Evolutionary conservation across 2,113 vertebrate species (phyloP), one percentile per base, ranked within the genome.

Genomic region (Leucosticte australis): DNA sequence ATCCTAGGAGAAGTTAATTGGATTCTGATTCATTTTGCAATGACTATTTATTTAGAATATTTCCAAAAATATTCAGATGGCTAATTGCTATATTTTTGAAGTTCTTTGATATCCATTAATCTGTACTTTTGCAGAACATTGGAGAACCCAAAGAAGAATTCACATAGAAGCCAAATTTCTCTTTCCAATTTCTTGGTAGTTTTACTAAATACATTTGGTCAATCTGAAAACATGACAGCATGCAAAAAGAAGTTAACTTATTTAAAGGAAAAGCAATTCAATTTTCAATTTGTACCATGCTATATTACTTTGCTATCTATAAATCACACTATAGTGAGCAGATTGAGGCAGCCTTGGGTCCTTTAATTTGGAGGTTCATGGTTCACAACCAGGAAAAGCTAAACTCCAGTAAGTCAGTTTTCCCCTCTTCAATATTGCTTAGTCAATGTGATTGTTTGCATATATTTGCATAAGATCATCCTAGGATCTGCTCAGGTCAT

Each of bases 371-470:
- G 47, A 57, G 23, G 18, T 39, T 89, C 0, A 0, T 60, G 15
- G 8, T 26, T 80, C 37, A 49, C 24, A 57, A 41, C 24, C 5
- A 20, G 23, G n/a, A 46, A 78, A 75, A 14, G 7, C 14, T 35
- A 33, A 44, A 79, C 19, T 73, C 18, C 23, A 60, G 2, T 49
- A n/a, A 78, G 4, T 7, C 1, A 0, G 0, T 7, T 30, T 89
- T 76, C 8, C 3, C 13, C 9, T 10, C 50, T 75, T 63, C 31
- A 68, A 15, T 79, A 35, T 33, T 90, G 13, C 3, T 75, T 27
- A 60, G 8, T 59, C 15, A 24, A 14, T 46, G 21, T 62, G 13
- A 37, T 50, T 77, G 59, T 75, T 93, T 94, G 26, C 27, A 64
- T 79, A 12, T 44, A 63, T 94, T 92, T 88, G 11, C 64, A 70